Evolutionary conservation across 2,888 invertebrate species (phyloP).

Genomic region (Drosophila nr. perissopoda): DNA sequence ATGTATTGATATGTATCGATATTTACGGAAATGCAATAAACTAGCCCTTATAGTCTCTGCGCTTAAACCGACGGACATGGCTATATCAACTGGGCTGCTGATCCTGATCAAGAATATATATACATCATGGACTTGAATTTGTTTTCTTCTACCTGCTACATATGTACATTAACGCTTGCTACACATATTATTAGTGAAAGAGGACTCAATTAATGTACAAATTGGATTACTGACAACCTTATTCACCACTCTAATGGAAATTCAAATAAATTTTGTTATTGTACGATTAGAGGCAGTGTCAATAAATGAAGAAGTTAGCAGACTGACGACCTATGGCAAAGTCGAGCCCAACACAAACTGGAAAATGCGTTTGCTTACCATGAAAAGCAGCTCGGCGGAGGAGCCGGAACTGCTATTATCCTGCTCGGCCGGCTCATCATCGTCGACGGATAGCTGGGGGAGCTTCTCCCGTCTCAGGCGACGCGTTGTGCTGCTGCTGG

Average conservation of each 20-base stretch:
- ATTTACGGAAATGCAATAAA: not conserved
- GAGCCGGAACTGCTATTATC: conserved; percentile 83
- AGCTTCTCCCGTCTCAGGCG: conserved; percentile 62
- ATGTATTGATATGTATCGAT: not conserved
- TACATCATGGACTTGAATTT: too few relatives aligned
- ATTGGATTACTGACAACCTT: too few relatives aligned
- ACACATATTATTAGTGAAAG: too few relatives aligned
- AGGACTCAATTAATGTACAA: too few relatives aligned
- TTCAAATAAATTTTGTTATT: too few relatives aligned
- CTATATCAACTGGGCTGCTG: too few relatives aligned
- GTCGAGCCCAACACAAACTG: not conserved
- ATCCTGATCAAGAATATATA: too few relatives aligned
- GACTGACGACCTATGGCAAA: too few relatives aligned
- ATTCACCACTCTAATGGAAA: too few relatives aligned
- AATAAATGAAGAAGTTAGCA: not conserved
- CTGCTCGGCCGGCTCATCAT: conserved; percentile 64
- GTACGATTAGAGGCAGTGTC: not conserved
- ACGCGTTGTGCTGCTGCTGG: conserved; percentile 29
- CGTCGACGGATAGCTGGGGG: conserved; percentile 64
- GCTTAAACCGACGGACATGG: not conserved
- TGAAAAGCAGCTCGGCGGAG: conserved; percentile 84
- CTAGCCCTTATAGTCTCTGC: not conserved
- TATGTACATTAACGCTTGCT: too few relatives aligned
- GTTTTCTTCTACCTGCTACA: too few relatives aligned
- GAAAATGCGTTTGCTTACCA: conserved; percentile 76